Percentiles rank a stretch among this genome's conserved stretches.
Evolutionary conservation across 2,113 vertebrate genomes (phyloP).

Genomic region (Junco hyemalis): DNA sequence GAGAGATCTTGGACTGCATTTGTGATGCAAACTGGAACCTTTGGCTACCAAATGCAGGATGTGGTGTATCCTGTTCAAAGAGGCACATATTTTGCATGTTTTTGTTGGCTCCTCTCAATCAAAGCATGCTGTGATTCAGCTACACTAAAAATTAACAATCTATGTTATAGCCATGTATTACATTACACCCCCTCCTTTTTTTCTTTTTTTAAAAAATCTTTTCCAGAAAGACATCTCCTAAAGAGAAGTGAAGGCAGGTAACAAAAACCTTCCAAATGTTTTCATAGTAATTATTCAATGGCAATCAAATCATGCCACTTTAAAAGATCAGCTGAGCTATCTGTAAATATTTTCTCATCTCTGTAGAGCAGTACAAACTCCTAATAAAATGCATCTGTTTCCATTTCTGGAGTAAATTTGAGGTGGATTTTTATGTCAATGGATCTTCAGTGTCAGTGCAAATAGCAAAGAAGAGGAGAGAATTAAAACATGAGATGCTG

Average conservation of each 20-base stretch:
- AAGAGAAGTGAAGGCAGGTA: constrained; percentile 30
- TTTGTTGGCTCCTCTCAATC: constrained; percentile 72
- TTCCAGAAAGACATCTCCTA: constrained; percentile 49
- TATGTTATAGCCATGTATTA: constrained; percentile 61
- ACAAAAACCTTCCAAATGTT: constrained; percentile 28
- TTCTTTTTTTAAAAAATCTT: not conserved
- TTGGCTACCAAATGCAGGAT: constrained; percentile 74
- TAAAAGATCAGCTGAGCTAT: constrained; percentile 49
- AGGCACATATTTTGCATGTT: constrained; percentile 69
- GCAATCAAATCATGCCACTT: constrained; percentile 39
- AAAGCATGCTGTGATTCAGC: constrained; percentile 70
- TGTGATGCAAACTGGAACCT: constrained; percentile 70
- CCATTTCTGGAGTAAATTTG: not conserved
- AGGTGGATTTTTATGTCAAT: not conserved
- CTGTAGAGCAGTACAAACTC: not conserved
- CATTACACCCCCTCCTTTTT: not conserved
- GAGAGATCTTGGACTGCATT: constrained; percentile 60
- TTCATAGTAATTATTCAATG: not conserved
- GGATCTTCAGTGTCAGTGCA: not conserved
- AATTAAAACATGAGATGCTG: not conserved
- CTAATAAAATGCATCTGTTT: constrained; percentile 27
- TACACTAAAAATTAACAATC: constrained; percentile 72
- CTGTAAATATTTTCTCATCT: constrained; percentile 59
- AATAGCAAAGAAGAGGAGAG: not conserved
- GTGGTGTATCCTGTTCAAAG: constrained; percentile 78